Base-by-base conservation (phyloP, 2,888 invertebrate species). In the Tolmerus cingulatus region DNA sequence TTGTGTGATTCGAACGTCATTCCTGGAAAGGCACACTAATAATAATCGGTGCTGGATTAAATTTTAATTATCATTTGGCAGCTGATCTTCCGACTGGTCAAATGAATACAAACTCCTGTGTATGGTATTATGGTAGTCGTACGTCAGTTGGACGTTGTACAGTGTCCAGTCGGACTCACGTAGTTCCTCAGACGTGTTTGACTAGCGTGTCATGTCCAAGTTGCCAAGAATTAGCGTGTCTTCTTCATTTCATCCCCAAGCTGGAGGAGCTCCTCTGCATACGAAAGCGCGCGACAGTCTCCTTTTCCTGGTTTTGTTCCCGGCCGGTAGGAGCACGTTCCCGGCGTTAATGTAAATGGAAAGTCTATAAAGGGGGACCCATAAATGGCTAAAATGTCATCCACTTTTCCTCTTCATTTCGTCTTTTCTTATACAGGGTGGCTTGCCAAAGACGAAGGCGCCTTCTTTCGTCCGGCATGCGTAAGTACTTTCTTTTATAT, bases 311-410 rank as follows among this genome's bases (percentile, higher is more conserved):
- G 40, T 23, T 40, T 84, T 81, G 81, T 66, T 84, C 84, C 37
- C 7, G 66, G 23, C 40, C 19, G 27, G 37, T 14, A 37, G 37
- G 34, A 89, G 81, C 87, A 87, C 87, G 87, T 87, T 74, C 40
- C 51, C 57, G 87, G 81, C 87, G 87, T 87, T 87, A 87, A 87
- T 87, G 81, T 87, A 82, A 87, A 87, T 82, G 81, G 87, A 87
- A 87, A 87, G 87, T 82, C 87, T 82, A 82, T 87, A 87, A 87
- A 87, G 46, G 76, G 66, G 74, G 76, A 79, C 4, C 76, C 82
- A 87, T 87, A 87, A 87, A 87, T 87, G 82, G 82, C 82, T 87
- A 87, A 87, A 87, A 87, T 84, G 87, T 87, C 82, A 81, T 86
- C 78, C 86, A 86, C 74, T 81, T 87, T 57, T 79, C 46, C 87